Conservation (phyloP, 2,113 vertebrate species). For the Chlorodrepanis virens region DNA sequence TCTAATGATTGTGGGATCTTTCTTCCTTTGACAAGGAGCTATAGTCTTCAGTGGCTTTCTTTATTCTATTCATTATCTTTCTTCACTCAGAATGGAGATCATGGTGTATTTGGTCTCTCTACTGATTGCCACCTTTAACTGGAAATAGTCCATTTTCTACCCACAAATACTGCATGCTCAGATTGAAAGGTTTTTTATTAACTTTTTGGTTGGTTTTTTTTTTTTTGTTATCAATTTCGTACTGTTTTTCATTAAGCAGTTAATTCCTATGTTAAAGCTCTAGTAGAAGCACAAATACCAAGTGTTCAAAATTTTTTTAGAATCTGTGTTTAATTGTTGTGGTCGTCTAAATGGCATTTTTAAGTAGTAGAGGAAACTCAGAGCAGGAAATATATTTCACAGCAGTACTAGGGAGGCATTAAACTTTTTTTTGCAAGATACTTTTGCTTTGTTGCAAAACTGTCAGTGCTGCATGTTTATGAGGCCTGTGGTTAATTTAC, state of each 20-base stretch:
- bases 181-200: background rate
- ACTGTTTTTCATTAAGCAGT: background rate
- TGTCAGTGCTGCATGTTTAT: background rate
- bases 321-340: background rate
- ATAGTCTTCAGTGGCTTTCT: background rate
- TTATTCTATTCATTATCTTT: background rate
- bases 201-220: background rate
- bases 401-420: background rate
- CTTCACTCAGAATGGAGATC: background rate
- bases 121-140: background rate
- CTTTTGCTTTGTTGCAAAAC: background rate
- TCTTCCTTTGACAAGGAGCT: background rate
- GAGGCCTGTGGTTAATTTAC: background rate
- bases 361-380: background rate
- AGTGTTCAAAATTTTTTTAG: background rate
- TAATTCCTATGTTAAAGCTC: background rate
- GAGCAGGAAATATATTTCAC: background rate
- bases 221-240: background rate
- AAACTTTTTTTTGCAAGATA: background rate
- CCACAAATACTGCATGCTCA: background rate
- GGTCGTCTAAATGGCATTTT: background rate
- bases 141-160: background rate
- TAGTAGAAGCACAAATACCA: background rate
- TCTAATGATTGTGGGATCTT: background rate
- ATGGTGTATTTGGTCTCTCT: background rate